These are phyloP conservation scores for Lepidurus apus DNA, from an alignment of 1,140 invertebrate genomes.

Conservation along the genomic window DNA sequence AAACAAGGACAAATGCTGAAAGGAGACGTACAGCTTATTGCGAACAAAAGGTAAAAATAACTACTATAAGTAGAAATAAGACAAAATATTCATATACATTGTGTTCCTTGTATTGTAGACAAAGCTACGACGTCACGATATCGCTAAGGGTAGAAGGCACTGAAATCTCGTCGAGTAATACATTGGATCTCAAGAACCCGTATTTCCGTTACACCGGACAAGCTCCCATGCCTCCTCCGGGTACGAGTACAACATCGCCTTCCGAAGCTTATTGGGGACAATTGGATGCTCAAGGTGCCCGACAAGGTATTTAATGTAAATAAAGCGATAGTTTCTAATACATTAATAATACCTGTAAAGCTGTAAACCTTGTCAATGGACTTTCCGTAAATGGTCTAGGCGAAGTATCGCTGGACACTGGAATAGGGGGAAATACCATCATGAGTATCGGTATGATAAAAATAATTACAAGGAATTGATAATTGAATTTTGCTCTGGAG, in stretches of 20 bases:
- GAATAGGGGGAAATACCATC: constrained; percentile 4
- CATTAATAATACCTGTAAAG: constrained; percentile 41
- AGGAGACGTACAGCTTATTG: constrained; percentile 79
- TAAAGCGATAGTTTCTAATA: not conserved
- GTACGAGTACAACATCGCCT: constrained; percentile 78
- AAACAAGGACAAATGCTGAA: constrained; percentile 88
- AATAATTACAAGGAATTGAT: not conserved
- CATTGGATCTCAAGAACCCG: constrained; percentile 96
- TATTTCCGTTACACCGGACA: constrained; percentile 91
- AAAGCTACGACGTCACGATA: constrained; percentile 99
- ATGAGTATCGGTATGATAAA: constrained; percentile 2
- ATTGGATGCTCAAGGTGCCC: constrained; percentile 65
- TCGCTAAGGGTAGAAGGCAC: constrained; percentile 85
- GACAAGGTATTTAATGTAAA: constrained; percentile 47
- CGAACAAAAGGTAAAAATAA: constrained; percentile 73
- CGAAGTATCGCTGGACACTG: constrained; percentile 59
- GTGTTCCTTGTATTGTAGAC: constrained; percentile 51
- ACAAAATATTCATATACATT: not conserved
- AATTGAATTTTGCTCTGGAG: not conserved
- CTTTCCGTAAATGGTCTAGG: constrained; percentile 69
- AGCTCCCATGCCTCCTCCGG: constrained; percentile 79
- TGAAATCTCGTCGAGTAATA: constrained; percentile 74
- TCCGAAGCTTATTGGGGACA: constrained; percentile 87
- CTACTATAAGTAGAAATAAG: not conserved
- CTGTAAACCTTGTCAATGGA: constrained; percentile 72